Percentiles rank a stretch among this genome's conserved stretches.
Evolutionary conservation across 2,113 vertebrate species (phyloP).

Genomic region (Rhombomys opimus): DNA sequence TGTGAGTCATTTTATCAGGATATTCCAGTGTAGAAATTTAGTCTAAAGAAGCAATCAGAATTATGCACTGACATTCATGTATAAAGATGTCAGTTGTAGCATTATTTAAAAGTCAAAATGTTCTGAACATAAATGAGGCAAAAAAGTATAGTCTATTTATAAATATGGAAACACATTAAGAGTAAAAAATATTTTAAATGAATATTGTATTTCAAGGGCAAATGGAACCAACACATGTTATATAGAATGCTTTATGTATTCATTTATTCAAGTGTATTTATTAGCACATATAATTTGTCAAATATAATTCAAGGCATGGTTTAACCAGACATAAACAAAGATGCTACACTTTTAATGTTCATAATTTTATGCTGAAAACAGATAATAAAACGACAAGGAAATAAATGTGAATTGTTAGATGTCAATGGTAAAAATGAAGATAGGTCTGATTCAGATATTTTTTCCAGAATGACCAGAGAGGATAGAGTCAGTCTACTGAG

Average conservation of each 20-base stretch:
- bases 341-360: not conserved
- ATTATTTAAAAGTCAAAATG: conserved; percentile 63
- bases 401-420: not conserved
- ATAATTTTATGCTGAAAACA: conserved; percentile 1
- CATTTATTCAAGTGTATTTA: conserved; percentile 25
- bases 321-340: not conserved
- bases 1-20: conserved; percentile 35
- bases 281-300: not conserved
- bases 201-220: not conserved
- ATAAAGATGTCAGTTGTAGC: not conserved
- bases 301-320: not conserved
- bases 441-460: not conserved
- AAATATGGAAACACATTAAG: not conserved
- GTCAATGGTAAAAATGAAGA: not conserved
- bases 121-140: conserved; percentile 18
- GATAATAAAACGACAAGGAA: not conserved
- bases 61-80: not conserved
- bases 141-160: not conserved
- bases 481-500: not conserved
- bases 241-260: not conserved
- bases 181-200: conserved; percentile 16
- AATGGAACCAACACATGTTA: not conserved
- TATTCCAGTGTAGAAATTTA: not conserved
- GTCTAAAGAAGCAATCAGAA: not conserved
- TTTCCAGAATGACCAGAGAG: not conserved